Conservation (phyloP, 2,113 vertebrate genomes). For the Elachura formosa region DNA sequence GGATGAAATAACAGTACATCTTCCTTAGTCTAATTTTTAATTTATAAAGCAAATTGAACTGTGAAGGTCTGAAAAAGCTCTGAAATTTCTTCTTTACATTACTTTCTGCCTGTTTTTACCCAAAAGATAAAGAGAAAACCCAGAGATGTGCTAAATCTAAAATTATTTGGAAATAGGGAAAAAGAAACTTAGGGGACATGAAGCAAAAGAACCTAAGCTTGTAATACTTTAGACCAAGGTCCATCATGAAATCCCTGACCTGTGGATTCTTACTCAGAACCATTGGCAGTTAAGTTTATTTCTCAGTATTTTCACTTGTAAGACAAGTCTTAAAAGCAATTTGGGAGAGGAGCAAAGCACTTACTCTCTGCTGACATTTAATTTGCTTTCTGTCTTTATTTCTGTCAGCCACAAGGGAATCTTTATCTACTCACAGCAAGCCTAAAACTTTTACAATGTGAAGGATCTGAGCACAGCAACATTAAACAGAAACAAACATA, state of each 20-base stretch:
- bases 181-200: neutral
- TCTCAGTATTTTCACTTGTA: neutral
- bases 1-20: neutral
- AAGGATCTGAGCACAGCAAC: neutral
- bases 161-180: neutral
- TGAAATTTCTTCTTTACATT: neutral
- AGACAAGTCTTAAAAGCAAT: neutral
- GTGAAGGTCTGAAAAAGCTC: neutral
- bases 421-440: neutral
- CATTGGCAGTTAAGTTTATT: neutral
- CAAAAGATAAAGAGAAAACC: neutral
- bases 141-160: neutral
- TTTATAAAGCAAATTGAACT: constrained; percentile 5
- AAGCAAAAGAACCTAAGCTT: neutral
- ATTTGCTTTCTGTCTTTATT: neutral
- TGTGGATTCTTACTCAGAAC: neutral
- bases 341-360: neutral
- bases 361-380: neutral
- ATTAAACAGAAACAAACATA: neutral
- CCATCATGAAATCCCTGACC: neutral
- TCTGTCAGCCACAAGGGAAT: neutral
- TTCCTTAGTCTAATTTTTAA: neutral
- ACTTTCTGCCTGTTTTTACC: neutral
- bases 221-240: neutral
- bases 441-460: neutral